These are phyloP conservation scores for Vombatus ursinus DNA, from an alignment of 2,113 vertebrate genomes.

Conservation along the genomic window DNA sequence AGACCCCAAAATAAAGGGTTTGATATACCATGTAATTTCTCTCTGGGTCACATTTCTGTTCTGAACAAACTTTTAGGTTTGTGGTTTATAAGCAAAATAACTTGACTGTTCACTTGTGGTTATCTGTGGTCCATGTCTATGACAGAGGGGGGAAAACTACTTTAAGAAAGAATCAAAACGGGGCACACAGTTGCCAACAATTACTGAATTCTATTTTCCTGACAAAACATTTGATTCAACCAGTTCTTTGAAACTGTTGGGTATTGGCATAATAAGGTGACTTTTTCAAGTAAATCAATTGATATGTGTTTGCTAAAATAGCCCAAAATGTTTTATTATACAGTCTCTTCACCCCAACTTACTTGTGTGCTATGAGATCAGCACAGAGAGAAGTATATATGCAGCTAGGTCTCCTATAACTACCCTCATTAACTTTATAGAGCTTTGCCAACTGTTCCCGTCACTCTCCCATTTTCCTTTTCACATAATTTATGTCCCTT, in stretches of 20 bases:
- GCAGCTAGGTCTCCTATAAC: not conserved
- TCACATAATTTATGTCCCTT: constrained; percentile 20
- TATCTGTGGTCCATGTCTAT: constrained; percentile 62
- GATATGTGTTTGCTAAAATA: not conserved
- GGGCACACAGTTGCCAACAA: constrained; percentile 53
- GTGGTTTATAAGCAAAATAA: constrained; percentile 78
- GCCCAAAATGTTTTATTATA: not conserved
- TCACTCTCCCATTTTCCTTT: not conserved
- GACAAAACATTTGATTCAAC: constrained; percentile 45
- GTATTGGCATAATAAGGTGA: constrained; percentile 2
- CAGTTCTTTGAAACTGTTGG: constrained; percentile 18
- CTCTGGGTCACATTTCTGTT: constrained; percentile 77
- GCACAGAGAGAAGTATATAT: not conserved
- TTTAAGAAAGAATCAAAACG: constrained; percentile 56
- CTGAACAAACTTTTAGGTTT: constrained; percentile 77
- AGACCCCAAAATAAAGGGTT: constrained; percentile 69
- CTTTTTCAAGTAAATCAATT: constrained; percentile 15
- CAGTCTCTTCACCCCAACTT: not conserved
- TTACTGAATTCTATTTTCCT: constrained; percentile 38
- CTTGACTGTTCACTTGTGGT: constrained; percentile 73
- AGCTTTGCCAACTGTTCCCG: not conserved
- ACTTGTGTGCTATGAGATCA: not conserved
- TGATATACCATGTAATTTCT: constrained; percentile 79
- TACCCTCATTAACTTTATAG: not conserved
- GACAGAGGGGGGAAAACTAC: constrained; percentile 38